These are phyloP conservation scores for Zhengitettix transpicula DNA, from an alignment of 2,888 invertebrate genomes.

Conservation along the genomic window DNA sequence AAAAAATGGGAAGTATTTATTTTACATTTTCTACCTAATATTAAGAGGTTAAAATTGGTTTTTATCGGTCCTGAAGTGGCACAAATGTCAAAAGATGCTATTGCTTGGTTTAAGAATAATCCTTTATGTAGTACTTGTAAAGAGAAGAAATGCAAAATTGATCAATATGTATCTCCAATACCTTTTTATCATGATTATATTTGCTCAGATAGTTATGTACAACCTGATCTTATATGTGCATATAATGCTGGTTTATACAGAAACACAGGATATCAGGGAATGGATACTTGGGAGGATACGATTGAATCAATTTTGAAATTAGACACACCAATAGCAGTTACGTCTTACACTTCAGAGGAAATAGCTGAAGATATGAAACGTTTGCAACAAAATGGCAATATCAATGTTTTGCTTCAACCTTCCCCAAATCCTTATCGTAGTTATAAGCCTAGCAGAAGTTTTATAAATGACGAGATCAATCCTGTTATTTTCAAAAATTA, in stretches of 20 bases:
- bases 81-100: neutral
- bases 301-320: constrained; percentile 35
- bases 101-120: neutral
- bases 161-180: constrained; percentile 11
- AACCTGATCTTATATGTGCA: constrained; percentile 38
- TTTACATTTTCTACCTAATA: constrained; percentile 40
- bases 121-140: constrained; percentile 8
- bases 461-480: constrained; percentile 51
- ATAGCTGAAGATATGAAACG: constrained; percentile 42
- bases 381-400: constrained; percentile 32
- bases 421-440: constrained; percentile 47
- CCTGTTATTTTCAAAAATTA: constrained; percentile 59
- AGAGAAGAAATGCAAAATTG: constrained; percentile 8
- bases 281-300: constrained; percentile 50
- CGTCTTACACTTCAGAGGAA: constrained; percentile 50
- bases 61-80: constrained; percentile 48
- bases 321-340: constrained; percentile 39
- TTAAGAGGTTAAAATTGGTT: constrained; percentile 37
- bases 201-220: constrained; percentile 8
- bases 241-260: constrained; percentile 57
- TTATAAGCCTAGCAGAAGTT: constrained; percentile 53
- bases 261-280: constrained; percentile 40
- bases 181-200: constrained; percentile 25
- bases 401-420: constrained; percentile 35
- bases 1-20: constrained; percentile 56